phyloP scores from a whole-genome alignment of 2,113 vertebrate species.

The Centropus unirufus region DNA sequence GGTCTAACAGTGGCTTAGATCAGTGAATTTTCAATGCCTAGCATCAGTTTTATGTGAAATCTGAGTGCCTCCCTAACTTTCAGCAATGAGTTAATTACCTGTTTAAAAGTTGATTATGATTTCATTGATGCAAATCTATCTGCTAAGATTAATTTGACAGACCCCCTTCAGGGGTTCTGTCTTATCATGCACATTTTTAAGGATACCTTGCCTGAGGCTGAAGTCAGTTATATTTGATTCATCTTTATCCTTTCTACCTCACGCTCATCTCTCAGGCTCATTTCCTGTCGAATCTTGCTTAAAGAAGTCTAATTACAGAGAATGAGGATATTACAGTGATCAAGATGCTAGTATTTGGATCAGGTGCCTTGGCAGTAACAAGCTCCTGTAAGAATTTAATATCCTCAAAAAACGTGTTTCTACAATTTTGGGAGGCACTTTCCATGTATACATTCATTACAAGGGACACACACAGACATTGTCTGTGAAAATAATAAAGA shows the following conservation, averaged over 20 bases:
- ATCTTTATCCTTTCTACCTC: background rate
- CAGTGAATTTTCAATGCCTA: background rate
- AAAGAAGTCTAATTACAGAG: constrained; percentile 10
- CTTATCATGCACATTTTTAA: background rate
- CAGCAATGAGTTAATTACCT: background rate
- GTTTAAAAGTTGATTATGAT: background rate
- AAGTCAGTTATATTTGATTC: background rate
- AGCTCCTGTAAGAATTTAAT: background rate
- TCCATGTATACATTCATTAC: background rate
- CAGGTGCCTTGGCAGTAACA: background rate
- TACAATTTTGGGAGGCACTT: background rate
- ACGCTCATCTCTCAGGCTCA: background rate
- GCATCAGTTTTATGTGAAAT: background rate
- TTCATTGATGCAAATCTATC: background rate
- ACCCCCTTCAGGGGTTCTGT: background rate
- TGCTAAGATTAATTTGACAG: background rate
- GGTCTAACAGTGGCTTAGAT: background rate
- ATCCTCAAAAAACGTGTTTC: background rate
- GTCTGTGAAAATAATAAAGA: background rate
- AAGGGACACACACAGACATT: background rate
- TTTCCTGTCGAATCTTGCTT: constrained; percentile 34
- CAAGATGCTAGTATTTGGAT: background rate
- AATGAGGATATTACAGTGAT: background rate
- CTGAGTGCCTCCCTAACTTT: background rate
- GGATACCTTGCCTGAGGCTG: background rate